These are phyloP conservation scores for Microtus oregoni DNA, from an alignment of 2,113 vertebrate genomes.

Conservation along the genomic window DNA sequence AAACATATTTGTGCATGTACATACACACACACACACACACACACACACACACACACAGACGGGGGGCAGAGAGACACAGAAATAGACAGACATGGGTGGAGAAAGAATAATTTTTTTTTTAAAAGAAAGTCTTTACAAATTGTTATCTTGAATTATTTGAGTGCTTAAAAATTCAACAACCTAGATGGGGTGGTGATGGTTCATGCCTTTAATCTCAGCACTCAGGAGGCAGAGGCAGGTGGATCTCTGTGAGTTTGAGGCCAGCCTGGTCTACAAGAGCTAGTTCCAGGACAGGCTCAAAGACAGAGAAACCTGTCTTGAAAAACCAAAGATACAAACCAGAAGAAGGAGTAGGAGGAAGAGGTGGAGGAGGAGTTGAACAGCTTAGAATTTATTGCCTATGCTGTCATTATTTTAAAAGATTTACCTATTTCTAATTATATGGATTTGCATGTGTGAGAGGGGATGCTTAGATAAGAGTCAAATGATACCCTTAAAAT, in stretches of 20 bases:
- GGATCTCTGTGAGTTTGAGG: too few relatives aligned
- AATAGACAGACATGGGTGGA: too few relatives aligned
- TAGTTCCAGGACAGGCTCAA: too few relatives aligned
- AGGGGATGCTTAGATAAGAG: background rate
- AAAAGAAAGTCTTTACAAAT: background rate
- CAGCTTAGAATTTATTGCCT: background rate
- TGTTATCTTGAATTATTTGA: background rate
- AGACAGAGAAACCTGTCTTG: too few relatives aligned
- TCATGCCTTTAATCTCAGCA: too few relatives aligned
- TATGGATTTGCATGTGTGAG: background rate
- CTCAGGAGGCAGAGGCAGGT: too few relatives aligned
- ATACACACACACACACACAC: background rate
- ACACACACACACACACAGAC: too few relatives aligned
- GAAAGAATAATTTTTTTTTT: background rate
- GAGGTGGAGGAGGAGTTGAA: too few relatives aligned
- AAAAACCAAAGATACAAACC: too few relatives aligned
- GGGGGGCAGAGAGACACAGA: background rate
- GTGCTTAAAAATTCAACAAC: background rate
- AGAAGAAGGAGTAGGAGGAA: too few relatives aligned
- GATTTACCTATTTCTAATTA: background rate
- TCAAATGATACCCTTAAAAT: background rate
- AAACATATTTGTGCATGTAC: background rate
- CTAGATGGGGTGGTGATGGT: too few relatives aligned
- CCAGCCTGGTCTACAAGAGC: too few relatives aligned
- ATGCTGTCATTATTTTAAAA: background rate